Base-by-base conservation (phyloP, 1,140 invertebrate species). In the Hyles vespertilio region DNA sequence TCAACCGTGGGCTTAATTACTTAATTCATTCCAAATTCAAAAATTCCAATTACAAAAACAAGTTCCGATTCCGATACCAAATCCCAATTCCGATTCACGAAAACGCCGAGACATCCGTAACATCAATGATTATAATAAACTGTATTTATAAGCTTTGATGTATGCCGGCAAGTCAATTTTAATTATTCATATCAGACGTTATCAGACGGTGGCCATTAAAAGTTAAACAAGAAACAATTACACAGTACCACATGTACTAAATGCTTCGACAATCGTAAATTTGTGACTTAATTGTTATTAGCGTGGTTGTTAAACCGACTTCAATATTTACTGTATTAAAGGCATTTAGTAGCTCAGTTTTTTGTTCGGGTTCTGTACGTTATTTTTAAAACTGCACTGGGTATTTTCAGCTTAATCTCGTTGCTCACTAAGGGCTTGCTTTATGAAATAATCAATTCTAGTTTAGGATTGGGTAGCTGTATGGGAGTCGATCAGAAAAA, bases 211-310 rank as follows among this genome's bases (percentile, higher is more conserved):
- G 22, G 32, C 32, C 50, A 51, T 51, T 51, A 51, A 34, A 33
- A 51, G 22, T 51, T 51, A 51, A 34, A 51, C 22, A 22, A 34
- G 50, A 10, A 51, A 51, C 50, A 51, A 51, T 51, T 51, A 51
- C 50, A 34, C 36, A 40, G 36, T 40, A 40, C 36, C 10, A 10
- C 34, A 51, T 34, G 50, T 51, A 51, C 32, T n/a, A 51, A 51
- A 51, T 34, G 50, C n/a, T 51, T 34, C 34, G 32, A 51, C 8
- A 51, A 32, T 51, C 50, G 34, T 51, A 51, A 51, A 51, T 34
- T 34, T 7, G 32, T 32, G 32, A 33, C 33, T 32, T 51, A 51
- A 51, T 51, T 9, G 32, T 51, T 51, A 51, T 51, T 51, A 51
- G 50, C 50, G 50, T 51, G 50, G 50, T n/a, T 33, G 34, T 51